A percentile compares a stretch with the other conserved stretches of the same genome.
These are phyloP conservation scores for Rutpela maculata DNA, from an alignment of 2,888 invertebrate genomes.

Conservation along the genomic window DNA sequence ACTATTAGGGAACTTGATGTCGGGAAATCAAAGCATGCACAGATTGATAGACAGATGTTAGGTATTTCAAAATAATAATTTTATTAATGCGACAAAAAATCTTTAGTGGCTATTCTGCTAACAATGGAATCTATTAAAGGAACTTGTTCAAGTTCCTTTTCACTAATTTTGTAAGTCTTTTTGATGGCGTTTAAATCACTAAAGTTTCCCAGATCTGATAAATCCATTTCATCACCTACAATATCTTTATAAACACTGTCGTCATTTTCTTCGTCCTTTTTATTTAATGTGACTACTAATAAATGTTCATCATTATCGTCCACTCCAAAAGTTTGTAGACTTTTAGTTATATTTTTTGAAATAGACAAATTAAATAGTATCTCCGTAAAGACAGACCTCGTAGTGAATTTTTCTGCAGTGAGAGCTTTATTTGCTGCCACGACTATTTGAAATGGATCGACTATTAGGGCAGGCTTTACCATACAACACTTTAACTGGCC, in stretches of 20 bases:
- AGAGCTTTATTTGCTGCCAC: slow-evolving; percentile 83
- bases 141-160: slow-evolving; percentile 73
- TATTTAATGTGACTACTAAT: slow-evolving; percentile 73
- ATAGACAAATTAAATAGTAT: slow-evolving; percentile 82
- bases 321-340: slow-evolving; percentile 81
- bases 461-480: slow-evolving; percentile 78
- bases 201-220: slow-evolving; percentile 74
- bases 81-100: slow-evolving; percentile 71
- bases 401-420: slow-evolving; percentile 77
- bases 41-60: too few relatives aligned
- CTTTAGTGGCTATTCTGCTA: slow-evolving; percentile 82
- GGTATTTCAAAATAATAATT: too few relatives aligned
- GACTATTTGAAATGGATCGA: slow-evolving; percentile 79
- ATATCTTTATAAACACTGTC: slow-evolving; percentile 74
- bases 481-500: slow-evolving; percentile 79
- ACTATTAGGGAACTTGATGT: too few relatives aligned
- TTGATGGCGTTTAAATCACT: slow-evolving; percentile 76
- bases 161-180: slow-evolving; percentile 79
- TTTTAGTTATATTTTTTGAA: slow-evolving; percentile 82
- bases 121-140: slow-evolving; percentile 78
- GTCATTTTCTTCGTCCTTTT: slow-evolving; percentile 61
- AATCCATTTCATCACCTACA: slow-evolving; percentile 76
- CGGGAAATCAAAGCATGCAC: too few relatives aligned
- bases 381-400: slow-evolving; percentile 80
- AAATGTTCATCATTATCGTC: slow-evolving; percentile 74